Evolutionary conservation across 1,140 invertebrate genomes (phyloP), one percentile per base, ranked within the genome.

Genomic region (Diplogasteroides magnus): DNA sequence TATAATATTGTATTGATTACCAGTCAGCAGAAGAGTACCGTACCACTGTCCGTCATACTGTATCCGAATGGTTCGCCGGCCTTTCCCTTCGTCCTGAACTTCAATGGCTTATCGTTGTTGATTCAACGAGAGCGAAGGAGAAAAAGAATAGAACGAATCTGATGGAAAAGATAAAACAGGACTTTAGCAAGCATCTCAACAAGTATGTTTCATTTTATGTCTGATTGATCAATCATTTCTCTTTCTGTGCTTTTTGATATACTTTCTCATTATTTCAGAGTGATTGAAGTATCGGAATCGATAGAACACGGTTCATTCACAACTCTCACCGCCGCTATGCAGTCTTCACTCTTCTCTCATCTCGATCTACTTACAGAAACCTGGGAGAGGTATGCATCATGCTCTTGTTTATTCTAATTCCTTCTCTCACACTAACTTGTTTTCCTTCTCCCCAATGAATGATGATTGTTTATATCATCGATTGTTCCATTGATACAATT

Each of bases 71-170:
- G 78, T 80, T 80, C 59, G 67, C 77, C 14, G 48, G 55, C 37
- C 26, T 78, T 29, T 48, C 37, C 19, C 19, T 19, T 6, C 6
- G 37, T 75, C 67, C 65, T 31, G 66, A 67, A 23, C 29, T 71
- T 28, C 70, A 78, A 59, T 81, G 80, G 80, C 25, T 82, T 2
- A 82, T 81, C 31, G 68, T 81, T 23, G 76, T 78, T 56, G 81
- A 81, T 32, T 75, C 76, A 11, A 75, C 78, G 1, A 62, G 63
- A 55, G 77, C 76, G 1, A 76, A 77, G 58, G 79, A 81, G 26
- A 77, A 79, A 29, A 81, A 81, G 61, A 72, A 58, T 25, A 67
- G 79, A 28, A 62, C 26, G 2, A 32, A 62, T 2, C 57, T 81
- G 15, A 64, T 74, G 48, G 79, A 81, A 31, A 79, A 78, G 64